These are phyloP conservation scores for Peromyscus aztecus DNA, from an alignment of 2,797 vertebrate species.

Conservation along the genomic window DNA sequence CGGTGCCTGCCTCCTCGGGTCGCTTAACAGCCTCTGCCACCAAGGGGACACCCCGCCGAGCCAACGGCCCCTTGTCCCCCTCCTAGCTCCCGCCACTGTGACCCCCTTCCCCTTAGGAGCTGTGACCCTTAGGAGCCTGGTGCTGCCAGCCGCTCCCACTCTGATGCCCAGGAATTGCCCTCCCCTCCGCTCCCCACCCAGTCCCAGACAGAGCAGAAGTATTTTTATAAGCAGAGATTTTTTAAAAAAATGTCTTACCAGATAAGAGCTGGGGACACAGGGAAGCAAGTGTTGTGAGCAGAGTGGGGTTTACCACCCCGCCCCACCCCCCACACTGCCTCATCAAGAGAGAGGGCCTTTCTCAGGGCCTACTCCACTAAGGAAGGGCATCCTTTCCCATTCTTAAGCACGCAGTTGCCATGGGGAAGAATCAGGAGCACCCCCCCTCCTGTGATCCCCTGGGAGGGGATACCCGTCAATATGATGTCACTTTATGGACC, in stretches of 20 bases:
- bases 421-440: constrained; percentile 22
- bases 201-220: constrained; percentile 81
- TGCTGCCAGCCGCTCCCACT: background rate
- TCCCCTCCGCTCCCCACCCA: background rate
- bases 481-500: constrained; percentile 82
- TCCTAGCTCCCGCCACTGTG: constrained; percentile 70
- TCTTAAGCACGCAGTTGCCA: constrained; percentile 58
- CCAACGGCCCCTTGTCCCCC: constrained; percentile 75
- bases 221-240: constrained; percentile 85
- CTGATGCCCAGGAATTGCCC: background rate
- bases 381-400: background rate
- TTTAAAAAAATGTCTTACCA: constrained; percentile 80
- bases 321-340: background rate
- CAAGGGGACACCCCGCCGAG: constrained; percentile 75
- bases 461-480: background rate
- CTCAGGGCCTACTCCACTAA: background rate
- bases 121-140: constrained; percentile 6
- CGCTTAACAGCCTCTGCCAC: constrained; percentile 31
- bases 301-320: background rate
- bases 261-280: constrained; percentile 73
- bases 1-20: constrained; percentile 76
- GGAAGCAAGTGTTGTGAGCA: constrained; percentile 51
- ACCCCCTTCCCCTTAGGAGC: background rate
- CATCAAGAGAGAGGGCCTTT: background rate
- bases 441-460: background rate